Evolutionary conservation across 2,888 invertebrate genomes (phyloP), one percentile per base, ranked within the genome.

Genomic region (Peribatodes rhomboidaria): DNA sequence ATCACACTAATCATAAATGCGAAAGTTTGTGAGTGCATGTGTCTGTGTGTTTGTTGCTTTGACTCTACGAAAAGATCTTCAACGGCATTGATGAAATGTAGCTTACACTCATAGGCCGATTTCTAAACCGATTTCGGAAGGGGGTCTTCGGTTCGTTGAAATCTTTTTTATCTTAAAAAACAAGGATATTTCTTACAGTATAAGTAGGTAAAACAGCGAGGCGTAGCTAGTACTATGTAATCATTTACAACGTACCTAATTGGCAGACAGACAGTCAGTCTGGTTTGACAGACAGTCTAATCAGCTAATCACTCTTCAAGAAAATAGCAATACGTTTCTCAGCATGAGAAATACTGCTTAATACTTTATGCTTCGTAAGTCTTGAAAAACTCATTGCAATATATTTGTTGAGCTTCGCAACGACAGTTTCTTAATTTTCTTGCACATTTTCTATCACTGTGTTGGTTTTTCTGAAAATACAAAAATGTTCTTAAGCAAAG

Each of bases 301-400:
- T 53, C 53, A 27, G 16, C 37, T 39, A 53, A 53, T 39, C 22
- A 14, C 22, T 52, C 53, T 53, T 22, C n/a, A 53, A 39, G 31
- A 49, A 20, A 52, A 20, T n/a, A 39, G 53, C 39, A 14, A 53
- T 37, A 39, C 22, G 13, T 37, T 39, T 22, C 22, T 53, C 18
- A 37, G 52, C 37, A n/a, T n/a, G n/a, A n/a, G n/a, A n/a, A n/a
- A n/a, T n/a, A n/a, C n/a, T n/a, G n/a, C n/a, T n/a, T n/a, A n/a
- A n/a, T n/a, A n/a, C n/a, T 27, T 27, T 9, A 27, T 8, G 27
- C 27, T 13, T 18, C 18, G 18, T 42, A 27, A 33, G 50, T 37
- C 35, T 50, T n/a, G 35, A 6, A 35, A 20, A 0, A 18, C 1
- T 35, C 35, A 50, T 18, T 50, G 13, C 18, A 6, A 50, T 35